Base-by-base conservation (phyloP, 2,113 vertebrate genomes). In the Meles meles region DNA sequence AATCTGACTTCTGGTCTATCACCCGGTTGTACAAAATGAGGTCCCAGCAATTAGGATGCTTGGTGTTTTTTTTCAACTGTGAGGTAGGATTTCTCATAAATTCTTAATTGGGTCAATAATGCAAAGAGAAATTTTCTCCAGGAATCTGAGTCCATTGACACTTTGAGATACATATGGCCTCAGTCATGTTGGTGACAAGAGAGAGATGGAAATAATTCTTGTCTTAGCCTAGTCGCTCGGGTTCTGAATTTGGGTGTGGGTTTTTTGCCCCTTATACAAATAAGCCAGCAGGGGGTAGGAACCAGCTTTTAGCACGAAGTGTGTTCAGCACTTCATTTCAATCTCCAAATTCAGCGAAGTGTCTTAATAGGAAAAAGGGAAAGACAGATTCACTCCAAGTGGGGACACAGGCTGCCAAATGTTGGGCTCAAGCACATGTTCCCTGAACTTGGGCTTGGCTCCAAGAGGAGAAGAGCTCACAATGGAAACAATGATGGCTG, bases 401-500 rank as follows among this genome's bases (percentile, higher is more conserved):
- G 59, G 96, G 95, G 94, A 67, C 31, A 42, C n/a, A 55, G 71
- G 80, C 71, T 94, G 89, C 94, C 92, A 97, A 94, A 44, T 47
- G 90, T 15, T 49, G 42, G n/a, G 80, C 82, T 84, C 29, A 9
- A 94, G 65, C 94, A 94, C 77, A 79, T 20, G 61, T 44, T 74
- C 42, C 90, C 85, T 82, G 85, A n/a, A 69, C 42, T n/a, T 77
- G 95, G 88, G 88, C 97, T 80, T n/a, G 17, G 34, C 76, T 93
- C 72, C 12, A 8, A 13, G 82, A 96, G 81, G 47, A 63, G 59
- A 83, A 71, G 18, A 79, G 63, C 85, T 96, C 55, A 76, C 7
- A 69, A 21, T 82, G 82, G 95, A 96, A 97, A 96, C 88, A 90
- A 71, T 94, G 94, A 97, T 0, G 15, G 85, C 90, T 27, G 14